These are phyloP conservation scores for Etia nguti DNA, from an alignment of 2,113 vertebrate genomes.

Conservation along the genomic window DNA sequence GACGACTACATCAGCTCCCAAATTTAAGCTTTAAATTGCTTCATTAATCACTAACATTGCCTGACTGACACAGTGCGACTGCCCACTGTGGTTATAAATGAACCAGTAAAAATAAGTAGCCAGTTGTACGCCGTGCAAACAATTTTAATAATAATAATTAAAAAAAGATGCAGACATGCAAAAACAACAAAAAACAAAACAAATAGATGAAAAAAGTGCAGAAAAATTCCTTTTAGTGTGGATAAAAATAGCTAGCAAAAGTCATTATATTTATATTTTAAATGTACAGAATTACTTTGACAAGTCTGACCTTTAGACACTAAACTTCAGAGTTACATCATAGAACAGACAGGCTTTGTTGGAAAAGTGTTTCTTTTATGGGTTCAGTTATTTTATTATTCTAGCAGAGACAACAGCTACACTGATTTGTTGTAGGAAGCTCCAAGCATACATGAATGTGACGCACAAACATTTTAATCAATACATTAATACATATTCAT, in stretches of 20 bases:
- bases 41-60: background rate
- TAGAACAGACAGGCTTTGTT: background rate
- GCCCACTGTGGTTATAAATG: background rate
- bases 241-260: background rate
- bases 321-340: background rate
- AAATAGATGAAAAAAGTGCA: background rate
- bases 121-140: background rate
- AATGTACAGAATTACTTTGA: background rate
- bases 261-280: background rate
- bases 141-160: background rate
- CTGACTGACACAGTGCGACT: background rate
- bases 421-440: background rate
- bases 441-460: background rate
- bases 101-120: background rate
- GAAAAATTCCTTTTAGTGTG: background rate
- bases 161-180: background rate
- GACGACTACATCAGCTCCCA: background rate
- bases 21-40: background rate
- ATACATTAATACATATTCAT: background rate
- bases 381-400: background rate
- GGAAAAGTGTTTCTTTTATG: background rate
- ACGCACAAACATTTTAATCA: background rate
- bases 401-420: background rate
- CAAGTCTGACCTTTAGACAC: background rate
- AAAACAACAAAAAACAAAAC: background rate